Conservation (phyloP, 2,888 invertebrate species). For the Branchipolynoe longqiensis region DNA sequence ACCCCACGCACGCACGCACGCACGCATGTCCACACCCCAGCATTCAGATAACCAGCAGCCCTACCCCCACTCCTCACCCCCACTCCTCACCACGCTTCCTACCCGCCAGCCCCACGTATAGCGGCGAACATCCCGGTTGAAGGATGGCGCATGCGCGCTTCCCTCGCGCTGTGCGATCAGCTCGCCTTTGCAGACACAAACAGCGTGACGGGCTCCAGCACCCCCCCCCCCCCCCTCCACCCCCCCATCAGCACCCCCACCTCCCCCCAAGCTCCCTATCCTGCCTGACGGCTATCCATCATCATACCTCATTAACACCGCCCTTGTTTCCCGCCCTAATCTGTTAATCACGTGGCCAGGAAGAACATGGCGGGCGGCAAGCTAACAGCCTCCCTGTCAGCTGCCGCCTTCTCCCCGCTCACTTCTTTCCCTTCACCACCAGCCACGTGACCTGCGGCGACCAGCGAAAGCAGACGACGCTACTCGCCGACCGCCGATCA, state of each 20-base stretch:
- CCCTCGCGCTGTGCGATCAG: neutral
- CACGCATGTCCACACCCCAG: too few relatives aligned
- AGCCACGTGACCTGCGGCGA: conserved; percentile 29
- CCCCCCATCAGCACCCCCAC: neutral
- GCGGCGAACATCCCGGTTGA: neutral
- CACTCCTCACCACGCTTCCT: neutral
- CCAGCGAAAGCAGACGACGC: conserved; percentile 15
- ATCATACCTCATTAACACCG: conserved; percentile 43
- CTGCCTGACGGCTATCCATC: neutral
- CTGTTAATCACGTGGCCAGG: conserved; percentile 44
- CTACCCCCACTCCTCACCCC: neutral
- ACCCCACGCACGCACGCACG: too few relatives aligned
- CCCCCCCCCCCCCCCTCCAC: neutral
- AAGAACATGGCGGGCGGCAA: neutral
- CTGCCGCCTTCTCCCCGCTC: conserved; percentile 18
- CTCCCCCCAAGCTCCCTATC: neutral
- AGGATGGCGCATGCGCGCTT: neutral
- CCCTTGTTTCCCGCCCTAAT: conserved; percentile 45
- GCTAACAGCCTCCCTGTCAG: neutral
- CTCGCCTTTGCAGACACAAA: neutral
- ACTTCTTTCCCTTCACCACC: neutral
- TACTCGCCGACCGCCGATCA: conserved; percentile 2
- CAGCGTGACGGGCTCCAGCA: neutral
- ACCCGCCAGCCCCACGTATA: too few relatives aligned
- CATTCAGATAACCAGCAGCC: neutral